Base-by-base conservation (phyloP, 2,797 vertebrate species). In the Enteromius afrohamiltoni region DNA sequence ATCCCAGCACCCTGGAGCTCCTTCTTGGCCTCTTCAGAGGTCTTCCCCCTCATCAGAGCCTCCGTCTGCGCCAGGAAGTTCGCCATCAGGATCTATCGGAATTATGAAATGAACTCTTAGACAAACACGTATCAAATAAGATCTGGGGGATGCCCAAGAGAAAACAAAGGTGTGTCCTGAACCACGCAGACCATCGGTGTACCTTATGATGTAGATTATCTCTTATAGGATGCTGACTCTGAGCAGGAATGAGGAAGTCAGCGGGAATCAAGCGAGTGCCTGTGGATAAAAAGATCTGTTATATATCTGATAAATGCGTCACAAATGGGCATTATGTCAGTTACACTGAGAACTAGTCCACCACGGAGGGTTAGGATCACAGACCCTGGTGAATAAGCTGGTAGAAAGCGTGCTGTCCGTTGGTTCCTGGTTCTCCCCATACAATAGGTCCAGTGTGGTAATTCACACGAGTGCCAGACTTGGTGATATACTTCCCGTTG, bases 341-440 rank as follows among this genome's bases (percentile, higher is more conserved):
- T 42, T 58, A 29, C 26, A 70, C 16, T 14, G 40, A 19, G n/a
- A 53, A 11, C 2, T 45, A 19, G 9, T 37, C 21, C 31, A 9
- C 3, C 8, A 11, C 1, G 10, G 3, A 60, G 7, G 14, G 37
- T 53, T 19, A 17, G 47, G 45, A 10, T 40, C 29, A 71, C 53
- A 1, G 91, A 99, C 98, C 98, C 95, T 99, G 98, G 89, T 99
- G 98, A 91, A 99, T 99, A 85, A 99, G 97, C 92, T 99, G 97
- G 90, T 99, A 99, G 92, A 99, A 99, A 3, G 98, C 98, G 7
- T 99, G 98, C 89, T 99, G 98, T 42, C 98, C 98, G 0, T 99
- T 99, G 86, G 98, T 99, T 89, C 98, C 98, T 40, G 98, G 98
- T 86, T 99, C 98, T n/a, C 98, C 98, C 98, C 98, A 99, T 53